Base-by-base conservation (phyloP, 2,113 vertebrate species). In the Hystrix cristata region DNA sequence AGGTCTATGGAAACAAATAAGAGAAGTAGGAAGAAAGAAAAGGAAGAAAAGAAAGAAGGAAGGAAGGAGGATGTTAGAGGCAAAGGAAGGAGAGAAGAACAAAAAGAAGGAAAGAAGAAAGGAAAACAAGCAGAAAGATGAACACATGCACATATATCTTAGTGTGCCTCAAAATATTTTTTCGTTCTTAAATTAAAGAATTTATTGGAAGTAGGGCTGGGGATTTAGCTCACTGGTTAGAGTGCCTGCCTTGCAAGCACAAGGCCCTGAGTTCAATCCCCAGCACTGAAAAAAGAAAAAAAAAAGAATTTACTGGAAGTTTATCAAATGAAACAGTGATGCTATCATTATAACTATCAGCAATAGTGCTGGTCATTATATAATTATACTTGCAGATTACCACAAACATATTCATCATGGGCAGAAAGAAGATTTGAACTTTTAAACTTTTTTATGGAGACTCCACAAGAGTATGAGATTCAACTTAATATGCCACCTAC, bases 291-390 rank as follows among this genome's bases (percentile, higher is more conserved):
- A n/a, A n/a, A n/a, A n/a, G n/a, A n/a, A n/a, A n/a, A n/a, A n/a
- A n/a, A n/a, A n/a, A n/a, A n/a, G n/a, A n/a, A n/a, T n/a, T n/a
- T n/a, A n/a, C n/a, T n/a, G n/a, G n/a, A 80, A 92, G 72, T 67
- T 74, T 88, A 76, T 71, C 46, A 67, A 87, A 55, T 72, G 29
- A 38, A 94, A 0, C n/a, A 62, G 65, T 65, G 51, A n/a, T 91
- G 3, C 0, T 23, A 21, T 72, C 8, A 81, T 60, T 74, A 6
- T 53, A 21, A 90, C 65, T 53, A 29, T 46, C 15, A 86, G 11
- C 25, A 95, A 72, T 59, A 72, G 12, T 71, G 2, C 3, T 34
- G 46, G 55, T 3, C 19, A 29, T n/a, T 48, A 51, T 81, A 16
- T 59, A 53, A 64, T 25, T 84, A 85, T 46, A 57, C 1, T 16